Evolutionary conservation across 2,113 vertebrate species (phyloP).

Genomic region (Aptenodytes forsteri): DNA sequence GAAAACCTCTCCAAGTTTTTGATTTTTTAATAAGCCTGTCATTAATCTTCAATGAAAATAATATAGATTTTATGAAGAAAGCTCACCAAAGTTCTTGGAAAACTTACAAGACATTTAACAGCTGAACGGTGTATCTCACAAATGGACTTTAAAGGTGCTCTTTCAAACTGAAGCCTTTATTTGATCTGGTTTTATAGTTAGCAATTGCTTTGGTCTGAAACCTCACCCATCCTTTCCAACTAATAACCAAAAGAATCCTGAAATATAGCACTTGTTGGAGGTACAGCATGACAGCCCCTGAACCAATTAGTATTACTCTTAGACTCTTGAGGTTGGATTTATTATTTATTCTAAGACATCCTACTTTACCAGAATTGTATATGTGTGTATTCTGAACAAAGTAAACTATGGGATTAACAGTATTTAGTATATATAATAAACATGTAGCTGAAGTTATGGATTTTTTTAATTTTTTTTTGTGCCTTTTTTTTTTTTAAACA

Average conservation of each 20-base stretch:
- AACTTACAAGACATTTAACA: slow-evolving; percentile 65
- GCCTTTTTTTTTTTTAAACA: background rate
- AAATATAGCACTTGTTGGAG: slow-evolving; percentile 45
- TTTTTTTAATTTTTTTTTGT: background rate
- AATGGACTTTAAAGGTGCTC: slow-evolving; percentile 59
- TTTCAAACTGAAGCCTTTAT: slow-evolving; percentile 64
- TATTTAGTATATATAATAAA: background rate
- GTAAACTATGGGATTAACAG: background rate
- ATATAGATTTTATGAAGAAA: slow-evolving; percentile 68
- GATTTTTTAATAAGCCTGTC: slow-evolving; percentile 60
- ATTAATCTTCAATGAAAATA: slow-evolving; percentile 68
- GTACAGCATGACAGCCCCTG: background rate
- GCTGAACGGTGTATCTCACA: slow-evolving; percentile 68
- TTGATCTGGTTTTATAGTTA: slow-evolving; percentile 72
- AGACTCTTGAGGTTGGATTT: background rate
- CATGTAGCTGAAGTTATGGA: background rate
- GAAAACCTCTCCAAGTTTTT: slow-evolving; percentile 52
- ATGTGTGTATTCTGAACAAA: background rate
- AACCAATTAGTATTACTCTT: slow-evolving; percentile 16
- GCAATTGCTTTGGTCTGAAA: slow-evolving; percentile 62
- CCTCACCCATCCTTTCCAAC: slow-evolving; percentile 62
- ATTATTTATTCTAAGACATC: background rate
- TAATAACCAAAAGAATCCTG: slow-evolving; percentile 61
- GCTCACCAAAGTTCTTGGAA: slow-evolving; percentile 63
- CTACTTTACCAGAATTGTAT: background rate